Percentiles rank a stretch among this genome's conserved stretches.
Conservation (phyloP, 2,888 invertebrate species). For the Drymonia ruficornis region DNA sequence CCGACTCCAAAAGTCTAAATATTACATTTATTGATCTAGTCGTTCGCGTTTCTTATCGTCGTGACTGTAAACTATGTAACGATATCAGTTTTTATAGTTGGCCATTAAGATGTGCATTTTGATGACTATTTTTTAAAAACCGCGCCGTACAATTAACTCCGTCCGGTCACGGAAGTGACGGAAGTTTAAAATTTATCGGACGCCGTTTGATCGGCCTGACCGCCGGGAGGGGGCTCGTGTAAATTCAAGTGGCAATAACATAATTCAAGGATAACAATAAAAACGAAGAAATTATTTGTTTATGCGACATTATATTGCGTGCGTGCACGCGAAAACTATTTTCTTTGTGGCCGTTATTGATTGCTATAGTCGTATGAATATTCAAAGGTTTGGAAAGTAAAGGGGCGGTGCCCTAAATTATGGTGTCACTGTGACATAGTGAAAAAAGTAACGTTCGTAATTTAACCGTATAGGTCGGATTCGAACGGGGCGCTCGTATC, state of each 20-base stretch:
- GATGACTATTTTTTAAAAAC: slow-evolving; percentile 73
- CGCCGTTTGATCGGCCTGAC: slow-evolving; percentile 61
- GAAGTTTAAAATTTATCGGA: slow-evolving; percentile 66
- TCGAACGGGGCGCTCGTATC: slow-evolving; percentile 73
- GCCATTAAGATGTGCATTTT: slow-evolving; percentile 79
- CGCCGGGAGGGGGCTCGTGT: slow-evolving; percentile 49
- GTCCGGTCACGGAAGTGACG: slow-evolving; percentile 80
- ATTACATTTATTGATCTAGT: slow-evolving; percentile 55
- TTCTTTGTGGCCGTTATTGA: slow-evolving; percentile 81
- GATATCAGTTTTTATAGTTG: slow-evolving; percentile 67
- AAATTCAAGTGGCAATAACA: slow-evolving; percentile 64
- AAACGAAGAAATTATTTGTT: slow-evolving; percentile 81
- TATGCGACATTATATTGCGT: slow-evolving; percentile 82
- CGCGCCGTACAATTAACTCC: slow-evolving; percentile 72
- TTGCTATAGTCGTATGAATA: slow-evolving; percentile 83
- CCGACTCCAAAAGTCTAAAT: slow-evolving; percentile 39
- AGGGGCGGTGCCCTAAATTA: slow-evolving; percentile 82
- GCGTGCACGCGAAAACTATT: slow-evolving; percentile 83
- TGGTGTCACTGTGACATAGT: slow-evolving; percentile 81
- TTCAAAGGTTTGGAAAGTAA: slow-evolving; percentile 80
- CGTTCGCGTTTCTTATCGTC: slow-evolving; percentile 54
- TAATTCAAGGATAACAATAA: slow-evolving; percentile 73
- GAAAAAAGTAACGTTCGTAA: slow-evolving; percentile 72
- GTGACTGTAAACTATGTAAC: slow-evolving; percentile 59
- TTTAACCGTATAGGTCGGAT: slow-evolving; percentile 71